A percentile compares a stretch with the other conserved stretches of the same genome.
Conservation (phyloP, 2,888 invertebrate species). For the Stratiomys singularior region DNA sequence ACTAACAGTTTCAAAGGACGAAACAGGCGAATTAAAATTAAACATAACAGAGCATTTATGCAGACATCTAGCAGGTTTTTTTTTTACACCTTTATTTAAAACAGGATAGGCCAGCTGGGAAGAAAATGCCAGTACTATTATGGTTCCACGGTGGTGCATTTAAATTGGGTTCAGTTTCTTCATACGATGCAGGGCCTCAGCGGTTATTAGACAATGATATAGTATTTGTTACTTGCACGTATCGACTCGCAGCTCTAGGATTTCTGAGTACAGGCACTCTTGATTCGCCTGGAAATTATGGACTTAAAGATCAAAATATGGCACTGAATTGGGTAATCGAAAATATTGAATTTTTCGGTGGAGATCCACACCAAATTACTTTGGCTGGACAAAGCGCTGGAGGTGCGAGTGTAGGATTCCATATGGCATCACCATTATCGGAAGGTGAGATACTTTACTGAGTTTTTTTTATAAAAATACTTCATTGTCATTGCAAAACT, state of each 20-base stretch:
- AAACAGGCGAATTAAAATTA: no score
- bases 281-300: slow-evolving; percentile 48
- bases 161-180: slow-evolving; percentile 67
- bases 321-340: slow-evolving; percentile 47
- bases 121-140: slow-evolving; percentile 60
- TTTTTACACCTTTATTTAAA: no score
- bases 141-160: slow-evolving; percentile 67
- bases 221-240: slow-evolving; percentile 60
- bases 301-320: slow-evolving; percentile 49
- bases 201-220: slow-evolving; percentile 60
- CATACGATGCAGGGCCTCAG: slow-evolving; percentile 61
- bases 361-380: slow-evolving; percentile 26
- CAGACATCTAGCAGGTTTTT: no score
- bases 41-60: no score
- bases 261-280: slow-evolving; percentile 47
- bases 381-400: slow-evolving; percentile 23
- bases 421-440: slow-evolving; percentile 21
- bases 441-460: neutral
- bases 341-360: slow-evolving; percentile 48
- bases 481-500: neutral
- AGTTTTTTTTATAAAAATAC: neutral
- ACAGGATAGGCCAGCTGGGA: neutral
- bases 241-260: slow-evolving; percentile 59
- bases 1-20: no score
- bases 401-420: slow-evolving; percentile 22